Evolutionary conservation across 2,797 vertebrate genomes (phyloP).

Genomic region (Rousettus madagascariensis): DNA sequence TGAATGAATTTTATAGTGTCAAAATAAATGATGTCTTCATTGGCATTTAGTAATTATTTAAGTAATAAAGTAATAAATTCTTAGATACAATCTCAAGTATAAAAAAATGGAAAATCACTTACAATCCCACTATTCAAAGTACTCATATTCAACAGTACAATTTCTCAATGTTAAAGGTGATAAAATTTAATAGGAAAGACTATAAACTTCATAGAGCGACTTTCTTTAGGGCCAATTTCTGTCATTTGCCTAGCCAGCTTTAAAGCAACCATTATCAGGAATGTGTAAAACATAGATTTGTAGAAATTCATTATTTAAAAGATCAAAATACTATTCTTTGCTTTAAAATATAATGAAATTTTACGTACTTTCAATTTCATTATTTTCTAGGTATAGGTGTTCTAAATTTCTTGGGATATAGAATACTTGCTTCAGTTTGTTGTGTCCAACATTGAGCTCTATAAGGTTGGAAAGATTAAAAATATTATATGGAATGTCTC

Average conservation of each 20-base stretch:
- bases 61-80: slow-evolving; percentile 38
- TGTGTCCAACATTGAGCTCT: slow-evolving; percentile 88
- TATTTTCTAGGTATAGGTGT: slow-evolving; percentile 88
- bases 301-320: not conserved
- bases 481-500: slow-evolving; percentile 81
- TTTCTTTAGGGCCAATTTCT: not conserved
- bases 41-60: slow-evolving; percentile 7
- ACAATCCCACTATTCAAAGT: not conserved
- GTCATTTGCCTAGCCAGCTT: not conserved
- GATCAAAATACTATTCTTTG: not conserved
- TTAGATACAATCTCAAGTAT: slow-evolving; percentile 17
- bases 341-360: slow-evolving; percentile 46
- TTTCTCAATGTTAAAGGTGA: slow-evolving; percentile 1
- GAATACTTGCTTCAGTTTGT: slow-evolving; percentile 87
- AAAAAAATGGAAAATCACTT: slow-evolving; percentile 1
- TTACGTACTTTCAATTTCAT: slow-evolving; percentile 88
- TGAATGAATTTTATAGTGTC: slow-evolving; percentile 37
- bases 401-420: slow-evolving; percentile 87
- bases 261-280: slow-evolving; percentile 8
- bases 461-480: slow-evolving; percentile 88
- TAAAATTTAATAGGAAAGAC: slow-evolving; percentile 7
- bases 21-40: slow-evolving; percentile 33
- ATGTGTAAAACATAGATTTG: not conserved
- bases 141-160: not conserved
- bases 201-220: not conserved